phyloP scores from a whole-genome alignment of 1,140 invertebrate genomes.

The Drosophila lini region DNA sequence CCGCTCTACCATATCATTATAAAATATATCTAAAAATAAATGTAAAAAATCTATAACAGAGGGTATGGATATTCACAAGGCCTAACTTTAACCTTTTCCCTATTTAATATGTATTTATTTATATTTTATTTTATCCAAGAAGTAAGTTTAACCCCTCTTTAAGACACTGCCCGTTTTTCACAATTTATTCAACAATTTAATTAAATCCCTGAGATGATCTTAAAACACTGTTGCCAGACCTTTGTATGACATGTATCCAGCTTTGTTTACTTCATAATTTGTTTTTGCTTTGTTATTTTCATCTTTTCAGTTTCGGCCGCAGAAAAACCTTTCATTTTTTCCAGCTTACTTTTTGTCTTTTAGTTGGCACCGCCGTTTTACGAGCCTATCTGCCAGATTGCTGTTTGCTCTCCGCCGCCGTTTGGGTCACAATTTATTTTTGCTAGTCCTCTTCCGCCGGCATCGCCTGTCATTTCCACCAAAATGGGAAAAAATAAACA shows the following conservation, averaged over 20 bases:
- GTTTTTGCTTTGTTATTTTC: slow-evolving; percentile 50
- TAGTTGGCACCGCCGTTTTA: slow-evolving; percentile 65
- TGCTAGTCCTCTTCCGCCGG: slow-evolving; percentile 51
- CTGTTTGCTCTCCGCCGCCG: slow-evolving; percentile 25
- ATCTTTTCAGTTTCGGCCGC: slow-evolving; percentile 47
- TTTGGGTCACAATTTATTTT: slow-evolving; percentile 49
- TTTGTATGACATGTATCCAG: slow-evolving; percentile 49
- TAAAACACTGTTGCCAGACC: slow-evolving; percentile 12
- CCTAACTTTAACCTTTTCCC: no score
- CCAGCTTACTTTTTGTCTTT: slow-evolving; percentile 40
- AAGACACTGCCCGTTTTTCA: background rate
- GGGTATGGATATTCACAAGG: no score
- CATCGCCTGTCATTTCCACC: slow-evolving; percentile 55
- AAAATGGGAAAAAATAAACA: slow-evolving; percentile 39
- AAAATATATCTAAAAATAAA: background rate
- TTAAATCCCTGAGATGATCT: background rate
- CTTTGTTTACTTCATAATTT: slow-evolving; percentile 74
- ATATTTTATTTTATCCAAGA: background rate
- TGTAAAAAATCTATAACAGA: background rate
- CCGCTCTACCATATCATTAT: no score
- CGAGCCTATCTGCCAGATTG: slow-evolving; percentile 65
- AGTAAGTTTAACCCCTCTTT: no score
- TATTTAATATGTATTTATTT: no score
- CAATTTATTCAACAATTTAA: background rate
- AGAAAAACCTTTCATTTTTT: slow-evolving; percentile 66